Conservation (phyloP, 2,113 vertebrate genomes). For the Glaucomys volans region DNA sequence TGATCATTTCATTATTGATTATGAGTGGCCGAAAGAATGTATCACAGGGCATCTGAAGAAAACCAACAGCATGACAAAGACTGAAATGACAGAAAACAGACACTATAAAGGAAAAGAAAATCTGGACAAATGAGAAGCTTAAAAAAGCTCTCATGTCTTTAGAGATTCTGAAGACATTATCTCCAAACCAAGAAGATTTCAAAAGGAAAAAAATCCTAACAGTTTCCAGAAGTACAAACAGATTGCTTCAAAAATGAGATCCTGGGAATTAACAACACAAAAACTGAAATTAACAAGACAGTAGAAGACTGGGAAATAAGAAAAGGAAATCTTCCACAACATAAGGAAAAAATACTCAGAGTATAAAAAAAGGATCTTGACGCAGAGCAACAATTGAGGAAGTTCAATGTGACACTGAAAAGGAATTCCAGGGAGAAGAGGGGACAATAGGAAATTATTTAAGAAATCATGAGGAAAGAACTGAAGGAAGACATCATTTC, state of each 20-base stretch:
- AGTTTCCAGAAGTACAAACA: background rate
- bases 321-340: slow-evolving; percentile 43
- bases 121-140: background rate
- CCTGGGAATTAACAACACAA: background rate
- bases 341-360: background rate
- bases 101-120: background rate
- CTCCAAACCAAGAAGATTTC: background rate
- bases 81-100: background rate
- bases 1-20: background rate
- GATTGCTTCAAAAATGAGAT: background rate
- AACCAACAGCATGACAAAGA: background rate
- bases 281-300: slow-evolving; percentile 18
- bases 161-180: slow-evolving; percentile 37
- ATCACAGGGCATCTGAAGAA: slow-evolving; percentile 36
- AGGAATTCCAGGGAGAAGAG: background rate
- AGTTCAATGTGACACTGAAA: background rate
- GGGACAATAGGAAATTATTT: background rate
- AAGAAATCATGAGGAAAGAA: slow-evolving; percentile 27
- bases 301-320: background rate
- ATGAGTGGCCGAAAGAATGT: background rate
- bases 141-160: background rate
- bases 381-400: background rate
- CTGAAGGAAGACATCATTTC: background rate
- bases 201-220: background rate
- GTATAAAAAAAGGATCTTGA: background rate